Percentiles rank a stretch among this genome's conserved stretches.
phyloP scores from a whole-genome alignment of 2,113 vertebrate species.

The Orycteropus afer region DNA sequence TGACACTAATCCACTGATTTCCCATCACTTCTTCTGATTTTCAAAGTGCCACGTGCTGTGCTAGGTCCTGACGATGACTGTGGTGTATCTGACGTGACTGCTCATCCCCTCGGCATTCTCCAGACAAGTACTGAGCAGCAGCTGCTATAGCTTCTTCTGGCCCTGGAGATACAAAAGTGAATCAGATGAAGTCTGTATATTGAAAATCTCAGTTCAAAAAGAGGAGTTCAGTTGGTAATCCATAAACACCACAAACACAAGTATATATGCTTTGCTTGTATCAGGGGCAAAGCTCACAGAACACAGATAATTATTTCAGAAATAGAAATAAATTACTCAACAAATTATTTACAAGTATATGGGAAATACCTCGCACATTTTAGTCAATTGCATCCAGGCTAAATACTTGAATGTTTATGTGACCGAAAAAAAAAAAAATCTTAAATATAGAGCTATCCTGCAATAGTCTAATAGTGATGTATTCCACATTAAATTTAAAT shows the following conservation, averaged over 20 bases:
- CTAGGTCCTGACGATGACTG: fast-evolving
- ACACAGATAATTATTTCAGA: not conserved
- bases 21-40: not conserved
- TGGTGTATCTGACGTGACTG: not conserved
- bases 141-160: not conserved
- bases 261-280: not conserved
- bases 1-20: not conserved
- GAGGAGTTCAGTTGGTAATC: not conserved
- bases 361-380: not conserved
- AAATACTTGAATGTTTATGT: not conserved
- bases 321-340: not conserved
- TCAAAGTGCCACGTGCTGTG: not conserved
- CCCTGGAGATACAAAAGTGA: not conserved
- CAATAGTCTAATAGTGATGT: not conserved
- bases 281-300: not conserved
- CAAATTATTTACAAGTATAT: not conserved
- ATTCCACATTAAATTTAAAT: slow-evolving; percentile 9
- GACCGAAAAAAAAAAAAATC: not conserved
- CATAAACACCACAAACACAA: not conserved
- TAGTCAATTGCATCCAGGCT: not conserved
- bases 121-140: not conserved
- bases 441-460: not conserved
- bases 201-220: not conserved
- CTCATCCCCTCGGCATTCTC: not conserved
- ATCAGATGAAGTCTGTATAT: not conserved